Conservation (phyloP, 2,797 vertebrate species). For the Schizopygopsis malacanthus region DNA sequence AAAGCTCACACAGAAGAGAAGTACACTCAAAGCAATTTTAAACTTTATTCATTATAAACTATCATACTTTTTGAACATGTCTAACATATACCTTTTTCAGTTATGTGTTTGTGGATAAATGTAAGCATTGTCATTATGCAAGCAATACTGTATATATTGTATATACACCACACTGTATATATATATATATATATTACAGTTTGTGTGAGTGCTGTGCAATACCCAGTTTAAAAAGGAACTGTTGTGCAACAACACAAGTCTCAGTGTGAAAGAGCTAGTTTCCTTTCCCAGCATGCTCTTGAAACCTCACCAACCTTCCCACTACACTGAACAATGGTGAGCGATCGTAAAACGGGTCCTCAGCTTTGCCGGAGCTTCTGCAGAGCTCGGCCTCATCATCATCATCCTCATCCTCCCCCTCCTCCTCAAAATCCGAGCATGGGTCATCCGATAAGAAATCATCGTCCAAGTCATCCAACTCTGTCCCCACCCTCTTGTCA, state of each 20-base stretch:
- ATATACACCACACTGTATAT: neutral
- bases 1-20: neutral
- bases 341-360: slow-evolving; percentile 99
- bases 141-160: neutral
- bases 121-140: neutral
- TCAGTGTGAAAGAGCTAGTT: slow-evolving; percentile 98
- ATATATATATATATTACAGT: neutral
- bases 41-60: neutral
- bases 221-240: neutral
- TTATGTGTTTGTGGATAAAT: neutral
- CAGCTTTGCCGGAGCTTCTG: slow-evolving; percentile 87
- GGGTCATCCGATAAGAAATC: slow-evolving; percentile 95
- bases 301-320: slow-evolving; percentile 99
- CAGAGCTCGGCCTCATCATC: slow-evolving; percentile 78
- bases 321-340: slow-evolving; percentile 99
- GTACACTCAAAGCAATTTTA: neutral
- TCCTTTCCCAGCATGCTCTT: slow-evolving; percentile 95
- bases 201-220: neutral
- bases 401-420: slow-evolving; percentile 71
- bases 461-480: slow-evolving; percentile 85
- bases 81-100: neutral
- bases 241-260: slow-evolving; percentile 68
- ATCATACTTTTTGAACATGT: neutral
- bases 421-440: slow-evolving; percentile 81
- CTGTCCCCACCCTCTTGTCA: slow-evolving; percentile 89